Base-by-base conservation (phyloP, 2,888 invertebrate species). In the Thysanoteuthis rhombus region DNA sequence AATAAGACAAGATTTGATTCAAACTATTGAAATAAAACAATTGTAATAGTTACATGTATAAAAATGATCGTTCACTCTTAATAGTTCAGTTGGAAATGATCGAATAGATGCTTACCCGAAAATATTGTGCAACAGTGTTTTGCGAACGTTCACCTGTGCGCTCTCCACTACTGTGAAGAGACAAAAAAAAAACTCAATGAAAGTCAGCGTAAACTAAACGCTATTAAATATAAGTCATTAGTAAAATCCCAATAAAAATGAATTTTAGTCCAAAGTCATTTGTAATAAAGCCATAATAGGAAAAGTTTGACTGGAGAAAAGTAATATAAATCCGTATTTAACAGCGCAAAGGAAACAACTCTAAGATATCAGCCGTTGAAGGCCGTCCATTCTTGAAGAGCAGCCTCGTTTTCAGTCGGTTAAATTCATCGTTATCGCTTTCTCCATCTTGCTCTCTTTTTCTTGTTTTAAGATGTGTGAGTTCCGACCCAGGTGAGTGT, bases 71-170 rank as follows among this genome's bases (percentile, higher is more conserved):
- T 19, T 75, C n/a, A 75, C 16, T n/a, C 4, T 1, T 16, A 75
- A 75, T 1, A 16, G 25, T 75, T 75, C 75, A n/a, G 75, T 16
- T n/a, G 36, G 4, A 75, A 75, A 75, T 75, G 10, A 36, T n/a
- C 16, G 32, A 91, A 39, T 10, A 32, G 10, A 42, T 91, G 22
- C 91, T 91, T 91, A 91, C 91, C 42, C 91, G 40, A 91, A 91
- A 91, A 91, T 91, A 91, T 45, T 91, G 91, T 12, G 39, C 91
- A 42, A 91, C 91, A 1, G 91, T 91, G 19, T 91, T 91, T 45
- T 45, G 39, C 8, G 39, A 45, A 42, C 91, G 39, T 91, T 91
- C 91, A 40, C 91, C 91, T 91, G 91, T 91, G 39, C 39, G 39
- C 91, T 91, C 91, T 91, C 42, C 42, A 40, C 91, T 38, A 42